Percentiles rank a stretch among this genome's conserved stretches.
Evolutionary conservation across 2,113 vertebrate species (phyloP).

Genomic region (Circaetus gallicus): DNA sequence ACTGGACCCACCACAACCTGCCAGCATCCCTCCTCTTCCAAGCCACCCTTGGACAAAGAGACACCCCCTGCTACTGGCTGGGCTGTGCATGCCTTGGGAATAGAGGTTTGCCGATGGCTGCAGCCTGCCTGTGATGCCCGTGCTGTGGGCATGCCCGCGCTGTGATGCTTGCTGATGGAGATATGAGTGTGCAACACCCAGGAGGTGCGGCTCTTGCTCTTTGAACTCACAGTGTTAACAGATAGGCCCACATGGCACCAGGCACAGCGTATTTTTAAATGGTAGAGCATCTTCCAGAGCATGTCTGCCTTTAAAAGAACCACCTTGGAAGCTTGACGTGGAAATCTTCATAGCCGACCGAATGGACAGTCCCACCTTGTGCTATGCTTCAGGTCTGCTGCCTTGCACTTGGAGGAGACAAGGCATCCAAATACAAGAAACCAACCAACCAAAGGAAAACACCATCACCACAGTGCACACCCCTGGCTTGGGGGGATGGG

Average conservation of each 20-base stretch:
- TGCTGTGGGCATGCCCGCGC: fast-evolving
- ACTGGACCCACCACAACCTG: fast-evolving
- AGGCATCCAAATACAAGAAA: neutral
- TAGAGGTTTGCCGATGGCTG: too few relatives aligned
- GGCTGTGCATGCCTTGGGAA: neutral
- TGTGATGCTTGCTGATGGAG: too few relatives aligned
- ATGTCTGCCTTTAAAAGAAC: neutral
- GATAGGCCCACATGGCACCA: neutral
- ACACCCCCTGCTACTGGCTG: fast-evolving
- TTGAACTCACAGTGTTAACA: neutral
- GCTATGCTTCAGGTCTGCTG: neutral
- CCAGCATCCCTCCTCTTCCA: neutral
- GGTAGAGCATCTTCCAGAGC: neutral
- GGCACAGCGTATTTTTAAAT: neutral
- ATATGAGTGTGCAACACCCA: fast-evolving
- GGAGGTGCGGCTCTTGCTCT: neutral
- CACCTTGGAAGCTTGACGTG: neutral
- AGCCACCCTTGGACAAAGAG: neutral
- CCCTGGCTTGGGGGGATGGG: neutral
- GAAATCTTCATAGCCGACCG: fast-evolving
- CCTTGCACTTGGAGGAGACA: neutral
- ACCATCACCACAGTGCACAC: too few relatives aligned
- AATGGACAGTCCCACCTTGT: fast-evolving
- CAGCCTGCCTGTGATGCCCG: neutral
- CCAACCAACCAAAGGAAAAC: neutral